Base-by-base conservation (phyloP, 2,113 vertebrate species). In the Ceyx margarethae region DNA sequence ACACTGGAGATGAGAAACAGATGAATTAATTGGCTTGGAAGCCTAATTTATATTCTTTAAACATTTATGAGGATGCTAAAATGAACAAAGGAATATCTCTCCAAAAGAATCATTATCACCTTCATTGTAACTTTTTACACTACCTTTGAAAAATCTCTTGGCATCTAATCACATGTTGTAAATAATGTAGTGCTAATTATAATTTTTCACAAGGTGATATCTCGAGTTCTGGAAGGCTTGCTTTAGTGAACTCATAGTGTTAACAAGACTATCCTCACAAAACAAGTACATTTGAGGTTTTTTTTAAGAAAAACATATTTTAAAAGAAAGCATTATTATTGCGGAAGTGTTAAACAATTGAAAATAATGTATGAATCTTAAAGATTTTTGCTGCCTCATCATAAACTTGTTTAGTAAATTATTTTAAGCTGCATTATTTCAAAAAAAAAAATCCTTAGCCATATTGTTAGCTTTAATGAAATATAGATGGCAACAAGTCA, bases 21-120 rank as follows among this genome's bases (percentile, higher is more conserved):
- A 90, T 57, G 95, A 96, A 96, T 94, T 95, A 95, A 96, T 96
- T 96, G 88, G 7, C 61, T 94, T 89, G 29, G 84, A 93, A 95
- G 68, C 35, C 46, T 94, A 94, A 95, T 96, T 95, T 95, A 94
- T 96, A 95, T 93, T 94, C 91, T 91, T 96, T 95, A 97, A 96
- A 94, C 87, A 94, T 96, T 95, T 89, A 96, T 96, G 81, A 89
- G 46, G 53, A 94, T 93, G 85, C 89, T 91, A 87, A 90, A 87
- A 88, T 46, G 92, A 96, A 94, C 72, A 94, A 90, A 93, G 40
- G 61, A 87, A 61, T 93, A 83, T 85, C 45, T 93, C 72, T 93
- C 81, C 61, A 81, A 90, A 91, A 91, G 87, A 90, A 87, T 91
- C 79, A 90, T 94, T 93, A 94, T 93, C 87, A 94, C 68, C 78